Conservation (phyloP, 2,888 invertebrate species). For the Drosophila seclusa region DNA sequence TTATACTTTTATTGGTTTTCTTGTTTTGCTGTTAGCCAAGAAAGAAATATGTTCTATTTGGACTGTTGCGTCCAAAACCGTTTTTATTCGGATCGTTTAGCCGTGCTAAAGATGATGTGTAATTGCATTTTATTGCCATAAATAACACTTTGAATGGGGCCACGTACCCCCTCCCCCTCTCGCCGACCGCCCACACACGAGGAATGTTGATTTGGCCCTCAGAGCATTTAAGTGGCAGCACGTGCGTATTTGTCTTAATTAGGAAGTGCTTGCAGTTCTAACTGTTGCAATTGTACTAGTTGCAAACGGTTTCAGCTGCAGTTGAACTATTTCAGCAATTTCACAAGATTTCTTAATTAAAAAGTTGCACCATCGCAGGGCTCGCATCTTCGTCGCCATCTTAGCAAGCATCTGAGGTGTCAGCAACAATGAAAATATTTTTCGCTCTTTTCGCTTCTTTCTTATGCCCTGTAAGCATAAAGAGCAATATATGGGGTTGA, state of each 20-base stretch:
- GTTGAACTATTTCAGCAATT: constrained; percentile 76
- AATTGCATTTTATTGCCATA: constrained; percentile 76
- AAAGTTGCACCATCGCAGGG: constrained; percentile 57
- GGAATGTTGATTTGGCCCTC: background rate
- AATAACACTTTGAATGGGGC: constrained; percentile 52
- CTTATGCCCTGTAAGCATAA: constrained; percentile 12
- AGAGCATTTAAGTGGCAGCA: constrained; percentile 44
- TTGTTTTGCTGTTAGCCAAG: constrained; percentile 8
- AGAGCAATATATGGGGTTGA: background rate
- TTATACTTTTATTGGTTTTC: constrained; percentile 25
- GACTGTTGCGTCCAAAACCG: constrained; percentile 38
- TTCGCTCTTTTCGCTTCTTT: constrained; percentile 40
- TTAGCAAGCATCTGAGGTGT: constrained; percentile 60
- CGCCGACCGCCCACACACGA: background rate
- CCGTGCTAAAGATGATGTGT: constrained; percentile 61
- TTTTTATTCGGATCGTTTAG: constrained; percentile 24
- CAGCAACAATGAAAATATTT: constrained; percentile 79
- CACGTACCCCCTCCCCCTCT: constrained; percentile 1
- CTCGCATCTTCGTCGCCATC: constrained; percentile 28
- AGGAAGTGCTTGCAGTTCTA: constrained; percentile 54
- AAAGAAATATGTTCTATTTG: constrained; percentile 49
- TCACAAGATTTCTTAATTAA: constrained; percentile 76
- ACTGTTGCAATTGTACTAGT: constrained; percentile 20
- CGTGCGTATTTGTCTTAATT: constrained; percentile 67
- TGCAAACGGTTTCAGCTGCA: constrained; percentile 39